Base-by-base conservation (phyloP, 2,888 invertebrate species). In the Camponotus fellah region DNA sequence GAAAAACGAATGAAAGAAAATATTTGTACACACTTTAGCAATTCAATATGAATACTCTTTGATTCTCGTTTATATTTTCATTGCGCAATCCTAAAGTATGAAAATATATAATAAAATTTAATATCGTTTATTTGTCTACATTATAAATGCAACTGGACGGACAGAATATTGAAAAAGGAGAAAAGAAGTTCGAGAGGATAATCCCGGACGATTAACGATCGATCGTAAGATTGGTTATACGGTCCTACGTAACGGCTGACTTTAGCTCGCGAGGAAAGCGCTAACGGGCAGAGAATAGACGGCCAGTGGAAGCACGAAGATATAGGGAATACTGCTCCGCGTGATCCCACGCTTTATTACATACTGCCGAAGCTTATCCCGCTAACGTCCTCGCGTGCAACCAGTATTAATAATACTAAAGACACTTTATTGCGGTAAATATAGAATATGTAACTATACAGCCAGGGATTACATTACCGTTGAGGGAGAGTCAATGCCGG, bases 171-270 rank as follows among this genome's bases (percentile, higher is more conserved):
- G 40, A 77, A 66, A 77, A 49, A 69, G 21, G 6, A 65, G 26
- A 32, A 14, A 60, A 14, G 8, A 34, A 37, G 21, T 12, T 71
- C 77, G 83, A 86, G 84, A 85, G 84, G 83, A 86, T 65, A 40
- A 75, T 65, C 49, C 49, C 8, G 79, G 71, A 80, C 85, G 88
- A 91, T 91, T 88, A 89, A 91, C 87, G 89, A 86, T 64, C 88
- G 88, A 89, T 89, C 85, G 87, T 89, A 89, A 90, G 90, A 86
- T 88, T 68, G 82, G 84, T 90, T 90, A 8, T 89, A 89, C 84
- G 84, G 71, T 66, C n/a, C 62, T 17, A 34, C 53, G 43, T 71
- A 72, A 72, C 21, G 72, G 40, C 43, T 69, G 77, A 77, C 43
- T 77, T 69, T 71, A 53, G 46, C 40, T 34, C 26, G 26, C 49